These are phyloP conservation scores for Trissoscelio sp. DNA, from an alignment of 2,888 invertebrate genomes.

Conservation along the genomic window DNA sequence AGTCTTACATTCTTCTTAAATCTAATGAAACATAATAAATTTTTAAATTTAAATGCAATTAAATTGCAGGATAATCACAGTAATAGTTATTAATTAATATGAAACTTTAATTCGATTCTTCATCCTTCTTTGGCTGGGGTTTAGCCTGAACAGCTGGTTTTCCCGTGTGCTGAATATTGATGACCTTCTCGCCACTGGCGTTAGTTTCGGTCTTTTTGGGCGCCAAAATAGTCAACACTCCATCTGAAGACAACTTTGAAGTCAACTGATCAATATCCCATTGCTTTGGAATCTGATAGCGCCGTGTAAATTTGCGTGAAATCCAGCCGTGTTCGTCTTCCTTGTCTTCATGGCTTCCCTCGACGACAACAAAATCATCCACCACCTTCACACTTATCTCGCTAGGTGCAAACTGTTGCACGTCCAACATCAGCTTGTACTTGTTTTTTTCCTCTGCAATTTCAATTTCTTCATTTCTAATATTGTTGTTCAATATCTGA, in stretches of 20 bases:
- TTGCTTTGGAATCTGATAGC: slow-evolving; percentile 88
- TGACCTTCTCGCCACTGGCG: slow-evolving; percentile 69
- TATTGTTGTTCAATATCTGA: slow-evolving; percentile 1
- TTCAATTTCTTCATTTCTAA: slow-evolving; percentile 83
- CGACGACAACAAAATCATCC: slow-evolving; percentile 88
- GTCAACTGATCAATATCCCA: slow-evolving; percentile 88
- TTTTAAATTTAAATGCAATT: too few relatives aligned
- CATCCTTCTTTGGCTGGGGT: slow-evolving; percentile 6
- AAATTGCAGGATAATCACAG: too few relatives aligned
- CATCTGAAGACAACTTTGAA: slow-evolving; percentile 90
- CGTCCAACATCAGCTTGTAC: slow-evolving; percentile 87
- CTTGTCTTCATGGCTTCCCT: slow-evolving; percentile 93
- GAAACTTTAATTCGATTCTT: slow-evolving; percentile 1
- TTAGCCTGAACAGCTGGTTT: slow-evolving; percentile 71
- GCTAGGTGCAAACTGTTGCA: slow-evolving; percentile 88
- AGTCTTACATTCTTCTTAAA: too few relatives aligned
- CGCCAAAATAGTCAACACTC: slow-evolving; percentile 90
- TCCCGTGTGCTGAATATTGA: slow-evolving; percentile 75
- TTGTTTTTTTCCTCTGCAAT: slow-evolving; percentile 87
- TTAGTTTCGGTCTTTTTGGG: slow-evolving; percentile 85
- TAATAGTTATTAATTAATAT: too few relatives aligned
- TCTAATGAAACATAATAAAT: too few relatives aligned
- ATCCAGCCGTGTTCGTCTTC: slow-evolving; percentile 89
- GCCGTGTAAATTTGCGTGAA: slow-evolving; percentile 83
- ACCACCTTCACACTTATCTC: slow-evolving; percentile 86